Evolutionary conservation across 2,797 vertebrate species (phyloP).

Genomic region (Sebastes diploproa): DNA sequence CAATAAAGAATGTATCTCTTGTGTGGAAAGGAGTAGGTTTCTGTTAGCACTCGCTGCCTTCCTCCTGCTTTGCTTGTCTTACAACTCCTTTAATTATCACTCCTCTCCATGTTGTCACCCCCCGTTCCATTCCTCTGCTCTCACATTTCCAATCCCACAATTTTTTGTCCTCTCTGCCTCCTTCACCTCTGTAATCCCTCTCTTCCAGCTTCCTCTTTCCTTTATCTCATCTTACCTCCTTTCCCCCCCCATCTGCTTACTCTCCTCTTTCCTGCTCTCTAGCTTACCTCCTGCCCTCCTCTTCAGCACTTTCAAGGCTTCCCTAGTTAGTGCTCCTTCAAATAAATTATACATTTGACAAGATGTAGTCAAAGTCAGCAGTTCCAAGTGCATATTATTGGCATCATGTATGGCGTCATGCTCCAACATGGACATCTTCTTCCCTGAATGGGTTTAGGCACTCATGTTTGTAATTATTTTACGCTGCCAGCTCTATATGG

Average conservation of each 20-base stretch:
- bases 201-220: conserved; percentile 31
- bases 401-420: conserved; percentile 48
- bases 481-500: conserved; percentile 22
- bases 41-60: neutral
- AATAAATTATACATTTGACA: conserved; percentile 83
- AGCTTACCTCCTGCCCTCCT: conserved; percentile 55
- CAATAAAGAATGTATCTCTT: conserved; percentile 5
- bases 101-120: conserved; percentile 39
- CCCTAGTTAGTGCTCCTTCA: conserved; percentile 71
- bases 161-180: conserved; percentile 46
- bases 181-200: conserved; percentile 64
- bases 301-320: conserved; percentile 72
- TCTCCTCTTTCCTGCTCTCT: conserved; percentile 35
- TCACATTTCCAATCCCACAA: conserved; percentile 52
- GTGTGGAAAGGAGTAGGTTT: conserved; percentile 7
- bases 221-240: conserved; percentile 53
- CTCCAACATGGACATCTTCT: conserved; percentile 37
- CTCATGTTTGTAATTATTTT: conserved; percentile 26
- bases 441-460: conserved; percentile 15
- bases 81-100: conserved; percentile 51
- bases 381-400: conserved; percentile 50
- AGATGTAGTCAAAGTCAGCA: conserved; percentile 80
- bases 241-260: conserved; percentile 21
- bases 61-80: conserved; percentile 26
- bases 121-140: conserved; percentile 62